Base-by-base conservation (phyloP, 2,797 vertebrate genomes). In the Poeciliopsis gracilis region DNA sequence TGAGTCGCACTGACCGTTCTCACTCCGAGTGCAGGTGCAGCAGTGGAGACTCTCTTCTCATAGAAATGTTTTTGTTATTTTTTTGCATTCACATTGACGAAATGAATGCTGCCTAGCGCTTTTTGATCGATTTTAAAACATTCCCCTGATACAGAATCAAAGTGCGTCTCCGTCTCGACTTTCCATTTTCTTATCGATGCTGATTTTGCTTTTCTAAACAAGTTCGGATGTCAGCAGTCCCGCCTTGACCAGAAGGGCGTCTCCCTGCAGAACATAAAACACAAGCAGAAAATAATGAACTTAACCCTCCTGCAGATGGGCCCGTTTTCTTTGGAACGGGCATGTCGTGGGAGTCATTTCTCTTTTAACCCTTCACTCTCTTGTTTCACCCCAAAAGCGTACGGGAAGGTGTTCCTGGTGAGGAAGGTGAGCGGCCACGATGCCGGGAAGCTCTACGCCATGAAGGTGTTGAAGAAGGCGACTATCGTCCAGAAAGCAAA, bases 401-500 rank as follows among this genome's bases (percentile, higher is more conserved):
- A 99, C 8, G 98, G 98, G 80, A 99, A 99, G 88, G 98, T 99
- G 78, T 99, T 99, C 94, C 94, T 99, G 36, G 98, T 99, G 78
- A 96, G 98, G 81, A 99, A 99, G 92, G 95, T 99, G 86, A 99
- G 98, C 0, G 98, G 98, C 15, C 98, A 99, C 0, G 97, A 99
- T 87, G 89, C 97, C 3, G 97, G 97, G 71, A 97, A 98, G 86
- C 96, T 99, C 77, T 99, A 99, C 33, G 98, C 98, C 82, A 99
- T 99, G 98, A 99, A 99, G 91, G 98, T 99, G 25, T 92, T 99
- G 95, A 99, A 99, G 94, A 99, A 99, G 92, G 98, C 98, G 85
- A 98, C 98, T 2, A 99, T 99, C 18, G 96, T 99, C 77, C 98
- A 99, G 86, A 99, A 99, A 94, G 97, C 98, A 67, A 99, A 99